Base-by-base conservation (phyloP, 1,140 invertebrate species). In the Catajapyx aquilonaris region DNA sequence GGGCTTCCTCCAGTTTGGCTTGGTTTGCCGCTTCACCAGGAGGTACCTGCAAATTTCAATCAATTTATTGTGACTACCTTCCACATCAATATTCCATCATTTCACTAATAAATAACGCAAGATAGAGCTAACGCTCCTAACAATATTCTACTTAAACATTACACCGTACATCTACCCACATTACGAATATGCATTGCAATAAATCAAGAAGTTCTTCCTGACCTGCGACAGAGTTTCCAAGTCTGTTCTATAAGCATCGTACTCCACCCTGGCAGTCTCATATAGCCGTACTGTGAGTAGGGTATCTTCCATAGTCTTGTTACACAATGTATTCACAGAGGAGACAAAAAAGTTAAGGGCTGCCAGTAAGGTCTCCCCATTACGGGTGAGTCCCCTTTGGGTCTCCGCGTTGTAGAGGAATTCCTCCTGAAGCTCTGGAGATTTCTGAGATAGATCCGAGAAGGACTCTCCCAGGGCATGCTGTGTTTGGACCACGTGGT, bases 281-380 rank as follows among this genome's bases (percentile, higher is more conserved):
- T 91, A 95, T 53, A 86, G 79, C 50, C 81, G 71, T 46, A 95
- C 76, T 35, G 90, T 95, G 38, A 88, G 66, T 46, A 96, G 64
- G 1, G 88, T 93, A 55, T 95, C 90, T 59, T 94, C 88, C 52
- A 96, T 95, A 19, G 87, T 94, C 64, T 93, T 93, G 59, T 90
- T 83, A 57, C 85, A 88, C 46, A 96, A 63, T 23, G 91, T 96
- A 57, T 86, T 86, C 9, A 96, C 76, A 31, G 85, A 87, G 34
- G 83, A 90, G 47, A 85, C 85, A 62, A 96, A 95, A 62, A 93
- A 94, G 60, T 93, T 88, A 44, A 96, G 66, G 40, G 87, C 88
- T 43, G 77, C 76, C 47, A 94, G 59, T 31, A 96, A 60, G 41
- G 80, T 75, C 62, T 95, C 88, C 15, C 88, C 88, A 61, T 95